Evolutionary conservation across 2,113 vertebrate genomes (phyloP).

Genomic region (Rousettus leschenaultii): DNA sequence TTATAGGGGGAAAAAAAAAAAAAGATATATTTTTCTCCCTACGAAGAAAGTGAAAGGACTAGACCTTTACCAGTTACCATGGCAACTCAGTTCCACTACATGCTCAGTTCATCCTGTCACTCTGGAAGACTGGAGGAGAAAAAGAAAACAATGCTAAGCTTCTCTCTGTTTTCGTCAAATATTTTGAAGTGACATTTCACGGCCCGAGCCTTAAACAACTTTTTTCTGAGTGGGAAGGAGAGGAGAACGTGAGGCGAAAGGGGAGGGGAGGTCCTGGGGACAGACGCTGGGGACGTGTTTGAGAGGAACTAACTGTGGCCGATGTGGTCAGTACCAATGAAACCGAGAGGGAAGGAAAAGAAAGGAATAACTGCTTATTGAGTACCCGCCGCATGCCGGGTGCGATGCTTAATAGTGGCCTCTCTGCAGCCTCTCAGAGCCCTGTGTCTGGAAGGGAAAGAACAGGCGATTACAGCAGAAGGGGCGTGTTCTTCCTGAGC

Average conservation of each 20-base stretch:
- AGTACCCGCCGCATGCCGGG: background rate
- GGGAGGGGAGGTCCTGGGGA: background rate
- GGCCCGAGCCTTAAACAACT: conserved; percentile 18
- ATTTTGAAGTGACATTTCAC: conserved; percentile 51
- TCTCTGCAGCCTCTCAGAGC: background rate
- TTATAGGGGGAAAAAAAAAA: conserved; percentile 41
- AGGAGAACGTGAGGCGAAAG: background rate
- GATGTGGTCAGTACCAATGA: background rate
- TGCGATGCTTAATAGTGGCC: background rate
- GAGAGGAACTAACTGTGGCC: background rate
- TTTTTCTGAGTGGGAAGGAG: background rate
- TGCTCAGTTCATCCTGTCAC: conserved; percentile 66
- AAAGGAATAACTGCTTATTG: conserved; percentile 13
- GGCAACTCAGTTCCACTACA: conserved; percentile 75
- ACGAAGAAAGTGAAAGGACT: conserved; percentile 59
- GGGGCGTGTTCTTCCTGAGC: background rate
- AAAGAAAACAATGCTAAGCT: conserved; percentile 48
- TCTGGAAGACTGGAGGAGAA: conserved; percentile 31
- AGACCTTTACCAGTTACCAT: conserved; percentile 77
- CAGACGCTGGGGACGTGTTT: background rate
- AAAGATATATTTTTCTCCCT: background rate
- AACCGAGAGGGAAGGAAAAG: background rate
- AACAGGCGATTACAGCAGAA: background rate
- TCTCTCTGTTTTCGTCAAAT: conserved; percentile 55
- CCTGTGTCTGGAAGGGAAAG: background rate